Evolutionary conservation across 2,888 invertebrate species (phyloP).

Genomic region (Apamea anceps): DNA sequence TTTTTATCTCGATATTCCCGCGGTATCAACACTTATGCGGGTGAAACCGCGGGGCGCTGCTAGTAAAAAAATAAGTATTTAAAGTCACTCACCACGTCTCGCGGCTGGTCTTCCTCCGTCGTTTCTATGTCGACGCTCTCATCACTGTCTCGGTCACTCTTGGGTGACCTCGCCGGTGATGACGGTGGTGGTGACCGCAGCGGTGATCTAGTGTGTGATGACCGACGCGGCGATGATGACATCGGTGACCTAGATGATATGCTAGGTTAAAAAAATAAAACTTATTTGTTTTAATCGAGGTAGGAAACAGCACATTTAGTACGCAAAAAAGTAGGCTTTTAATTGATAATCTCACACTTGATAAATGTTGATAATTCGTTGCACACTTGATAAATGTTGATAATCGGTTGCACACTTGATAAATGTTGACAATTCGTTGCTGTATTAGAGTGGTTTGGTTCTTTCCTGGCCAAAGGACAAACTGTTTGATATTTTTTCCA

Average conservation of each 20-base stretch:
- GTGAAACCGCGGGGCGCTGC: no score
- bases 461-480: neutral
- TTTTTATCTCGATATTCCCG: neutral
- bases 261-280: slow-evolving; percentile 8
- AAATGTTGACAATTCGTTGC: neutral
- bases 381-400: neutral
- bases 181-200: slow-evolving; percentile 77
- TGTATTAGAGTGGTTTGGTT: neutral
- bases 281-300: neutral
- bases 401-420: neutral
- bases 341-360: neutral
- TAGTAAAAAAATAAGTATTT: neutral
- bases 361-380: neutral
- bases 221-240: slow-evolving; percentile 77
- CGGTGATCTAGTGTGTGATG: slow-evolving; percentile 79
- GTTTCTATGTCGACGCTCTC: slow-evolving; percentile 97
- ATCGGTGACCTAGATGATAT: slow-evolving; percentile 74
- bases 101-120: slow-evolving; percentile 93
- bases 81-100: slow-evolving; percentile 81
- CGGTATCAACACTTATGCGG: neutral
- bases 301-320: neutral
- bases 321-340: neutral
- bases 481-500: neutral
- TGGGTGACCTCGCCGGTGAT: slow-evolving; percentile 79
- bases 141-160: slow-evolving; percentile 93